These are phyloP conservation scores for Crossocerus cetratus DNA, from an alignment of 2,888 invertebrate genomes.

Conservation along the genomic window DNA sequence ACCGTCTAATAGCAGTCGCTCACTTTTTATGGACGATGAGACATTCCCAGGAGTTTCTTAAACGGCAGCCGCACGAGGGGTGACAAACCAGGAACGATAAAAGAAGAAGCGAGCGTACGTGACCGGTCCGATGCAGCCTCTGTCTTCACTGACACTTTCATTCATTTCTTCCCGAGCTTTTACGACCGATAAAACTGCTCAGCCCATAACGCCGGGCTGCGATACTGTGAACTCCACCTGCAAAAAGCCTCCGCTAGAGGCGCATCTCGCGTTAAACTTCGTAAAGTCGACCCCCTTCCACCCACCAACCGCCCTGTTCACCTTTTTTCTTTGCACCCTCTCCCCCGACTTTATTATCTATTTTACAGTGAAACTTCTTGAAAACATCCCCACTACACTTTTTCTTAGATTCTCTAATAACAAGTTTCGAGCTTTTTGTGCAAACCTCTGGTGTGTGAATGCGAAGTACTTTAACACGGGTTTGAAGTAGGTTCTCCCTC, in stretches of 20 bases:
- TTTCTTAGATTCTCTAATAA: no score
- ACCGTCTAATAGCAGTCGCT: constrained; percentile 10
- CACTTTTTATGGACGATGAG: constrained; percentile 31
- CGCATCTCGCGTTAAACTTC: constrained; percentile 43
- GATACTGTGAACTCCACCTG: constrained; percentile 9
- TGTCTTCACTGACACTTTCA: constrained; percentile 49
- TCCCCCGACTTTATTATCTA: constrained; percentile 31
- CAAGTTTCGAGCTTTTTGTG: no score
- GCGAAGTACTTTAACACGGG: no score
- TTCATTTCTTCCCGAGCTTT: constrained; percentile 51
- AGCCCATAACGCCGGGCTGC: constrained; percentile 25
- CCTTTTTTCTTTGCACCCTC: constrained; percentile 8
- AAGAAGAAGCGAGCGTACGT: constrained; percentile 12
- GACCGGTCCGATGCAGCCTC: constrained; percentile 12
- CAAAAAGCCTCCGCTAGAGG: constrained; percentile 9
- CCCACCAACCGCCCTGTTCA: no score
- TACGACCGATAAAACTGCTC: constrained; percentile 56
- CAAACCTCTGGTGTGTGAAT: no score
- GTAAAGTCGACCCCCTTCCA: constrained; percentile 35
- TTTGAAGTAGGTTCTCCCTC: no score
- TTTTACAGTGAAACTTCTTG: constrained; percentile 22
- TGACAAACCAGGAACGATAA: constrained; percentile 49
- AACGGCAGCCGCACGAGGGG: constrained; percentile 24
- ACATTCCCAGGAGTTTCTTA: constrained; percentile 22
- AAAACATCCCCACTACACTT: no score